Evolutionary conservation across 92 coral and sea anemone species (phyloP), one percentile per base, ranked within the genome.

Genomic region (Actinernus sp.): DNA sequence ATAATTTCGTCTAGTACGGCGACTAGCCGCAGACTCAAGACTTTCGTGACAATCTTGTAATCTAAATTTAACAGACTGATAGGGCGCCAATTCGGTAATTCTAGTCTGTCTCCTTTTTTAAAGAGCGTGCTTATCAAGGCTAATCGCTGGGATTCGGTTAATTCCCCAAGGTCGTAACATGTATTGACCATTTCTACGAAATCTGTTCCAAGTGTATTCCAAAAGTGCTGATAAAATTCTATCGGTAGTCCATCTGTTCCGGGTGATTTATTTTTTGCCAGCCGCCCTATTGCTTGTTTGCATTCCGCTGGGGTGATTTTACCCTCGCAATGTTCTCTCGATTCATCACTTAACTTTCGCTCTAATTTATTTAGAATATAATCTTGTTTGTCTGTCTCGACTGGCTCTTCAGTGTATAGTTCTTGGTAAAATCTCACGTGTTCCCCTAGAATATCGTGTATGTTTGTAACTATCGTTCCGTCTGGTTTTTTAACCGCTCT

Each of bases 261-360:
- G 5, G 53, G 53, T 5, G 65, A 29, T 22, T 67, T 67, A 36
- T 11, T 2, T 1, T 31, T 3, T 8, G 7, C 7, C 51, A 61
- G 24, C 28, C 16, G 11, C 7, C 3, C 16, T 13, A 83, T 31
- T 2, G 79, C 84, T 0, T 0, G 0, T 1, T 3, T 12, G 2
- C 63, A 57, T 47, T 83, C 89, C 7, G 13, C 26, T 1, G 27
- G 12, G 0, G 82, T 45, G 36, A 82, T 55, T 12, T 26, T 25
- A 6, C 51, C 68, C 14, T 61, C 68, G 27, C 68, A 61, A 2
- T 25, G 29, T 14, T 21, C 21, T 1, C 31, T 1, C 1, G 40
- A 50, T 1, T 19, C 33, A 11, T 17, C 3, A 1, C 51, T 7
- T 14, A 61, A 2, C 0, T n/a, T 18, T 1, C 30, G 68, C 17